Base-by-base conservation (phyloP, 2,888 invertebrate species). In the Cetonia aurata region DNA sequence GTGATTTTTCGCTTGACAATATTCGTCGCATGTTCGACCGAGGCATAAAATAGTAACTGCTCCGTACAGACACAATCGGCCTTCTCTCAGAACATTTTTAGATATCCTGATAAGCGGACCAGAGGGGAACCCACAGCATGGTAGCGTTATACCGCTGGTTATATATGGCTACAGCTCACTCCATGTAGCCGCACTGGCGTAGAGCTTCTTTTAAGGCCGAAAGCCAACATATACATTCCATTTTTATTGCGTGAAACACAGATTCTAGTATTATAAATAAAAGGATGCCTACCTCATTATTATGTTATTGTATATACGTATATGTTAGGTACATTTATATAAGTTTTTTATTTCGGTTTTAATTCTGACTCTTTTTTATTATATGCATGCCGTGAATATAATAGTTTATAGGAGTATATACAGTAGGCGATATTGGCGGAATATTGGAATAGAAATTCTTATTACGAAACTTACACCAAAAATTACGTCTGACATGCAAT, bases 121-220 rank as follows among this genome's bases (percentile, higher is more conserved):
- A 66, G 25, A 73, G 69, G 57, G 73, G 60, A 71, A 72, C 72
- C 56, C 78, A 46, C 78, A 79, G 78, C 77, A 76, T 77, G 78
- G 76, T 76, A 77, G 78, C 78, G 76, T 77, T 77, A 77, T 71
- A 72, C 60, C 71, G 57, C 57, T 70, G 74, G 76, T 79, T 77
- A 79, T 79, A 77, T 77, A 77, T 77, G 75, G 71, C 76, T 78
- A 77, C 77, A 77, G 77, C 77, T 76, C 75, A 77, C 75, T 77
- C 75, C 73, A 70, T 71, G 73, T 73, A 74, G 25, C 75, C 48
- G 74, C 73, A 60, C 44, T 71, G 67, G 74, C 15, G 56, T 10
- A 37, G 37, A 25, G 4, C 25, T 25, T 25, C 25, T 25, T 25
- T 25, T 25, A 25, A 25, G 25, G 25, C 25, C 25, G 25, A 25